phyloP scores from a whole-genome alignment of 2,888 invertebrate species.

The Macrosiphum euphorbiae region DNA sequence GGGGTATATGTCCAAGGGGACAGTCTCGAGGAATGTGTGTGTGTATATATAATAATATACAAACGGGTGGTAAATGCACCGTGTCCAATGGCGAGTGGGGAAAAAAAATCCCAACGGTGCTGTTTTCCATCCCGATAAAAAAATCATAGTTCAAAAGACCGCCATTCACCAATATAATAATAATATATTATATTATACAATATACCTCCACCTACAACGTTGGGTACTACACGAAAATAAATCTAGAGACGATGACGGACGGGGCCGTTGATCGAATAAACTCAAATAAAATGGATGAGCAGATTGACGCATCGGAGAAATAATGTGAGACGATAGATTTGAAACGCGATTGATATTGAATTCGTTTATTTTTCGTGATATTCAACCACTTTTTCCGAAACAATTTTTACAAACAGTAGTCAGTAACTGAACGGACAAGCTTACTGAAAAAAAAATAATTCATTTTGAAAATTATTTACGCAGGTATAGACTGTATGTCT shows the following conservation, averaged over 20 bases:
- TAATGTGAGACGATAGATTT: not conserved
- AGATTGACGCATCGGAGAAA: not conserved
- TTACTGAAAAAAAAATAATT: not conserved
- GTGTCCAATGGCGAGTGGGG: not conserved
- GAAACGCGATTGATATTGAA: not conserved
- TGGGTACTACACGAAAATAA: not conserved
- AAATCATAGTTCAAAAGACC: not conserved
- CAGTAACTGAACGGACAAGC: not conserved
- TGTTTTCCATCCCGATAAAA: not conserved
- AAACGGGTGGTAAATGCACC: not conserved
- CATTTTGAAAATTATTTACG: not conserved
- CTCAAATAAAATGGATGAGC: not conserved
- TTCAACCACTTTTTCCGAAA: not conserved
- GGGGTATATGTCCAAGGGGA: not conserved
- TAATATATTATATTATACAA: not conserved
- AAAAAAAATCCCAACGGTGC: not conserved
- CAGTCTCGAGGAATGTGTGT: not conserved
- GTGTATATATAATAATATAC: too few species aligned
- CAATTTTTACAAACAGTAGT: not conserved
- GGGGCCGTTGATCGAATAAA: not conserved
- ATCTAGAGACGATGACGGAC: not conserved
- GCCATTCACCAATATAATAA: not conserved
- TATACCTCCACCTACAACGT: not conserved
- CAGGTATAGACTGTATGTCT: too few species aligned
- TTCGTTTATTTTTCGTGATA: not conserved